Percentiles rank a stretch among this genome's conserved stretches.
These are phyloP conservation scores for Zelleria hepariella DNA, from an alignment of 2,888 invertebrate genomes.

Conservation along the genomic window DNA sequence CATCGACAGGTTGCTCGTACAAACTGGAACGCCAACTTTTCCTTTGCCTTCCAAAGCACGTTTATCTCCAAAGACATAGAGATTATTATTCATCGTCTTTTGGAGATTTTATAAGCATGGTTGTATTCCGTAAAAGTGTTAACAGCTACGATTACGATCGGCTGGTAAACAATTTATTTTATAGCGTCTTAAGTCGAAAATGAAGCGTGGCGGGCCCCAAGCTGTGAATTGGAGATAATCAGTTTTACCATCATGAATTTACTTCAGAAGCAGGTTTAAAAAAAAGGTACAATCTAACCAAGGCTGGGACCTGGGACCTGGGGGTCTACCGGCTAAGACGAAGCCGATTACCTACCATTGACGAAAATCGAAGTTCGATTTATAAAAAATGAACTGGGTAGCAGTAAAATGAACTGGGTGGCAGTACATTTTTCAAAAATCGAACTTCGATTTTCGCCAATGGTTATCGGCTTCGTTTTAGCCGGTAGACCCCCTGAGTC, in stretches of 20 bases:
- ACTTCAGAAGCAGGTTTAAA: background rate
- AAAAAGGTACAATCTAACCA: background rate
- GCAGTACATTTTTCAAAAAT: too few species aligned
- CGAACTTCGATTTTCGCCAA: too few species aligned
- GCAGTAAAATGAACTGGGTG: too few species aligned
- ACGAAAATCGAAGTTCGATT: too few species aligned
- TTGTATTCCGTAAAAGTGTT: background rate
- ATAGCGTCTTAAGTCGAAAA: background rate
- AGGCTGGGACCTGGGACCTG: background rate
- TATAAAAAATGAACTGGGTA: too few species aligned
- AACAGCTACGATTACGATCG: background rate
- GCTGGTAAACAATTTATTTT: background rate
- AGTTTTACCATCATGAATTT: background rate
- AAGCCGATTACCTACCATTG: too few species aligned
- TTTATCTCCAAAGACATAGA: background rate
- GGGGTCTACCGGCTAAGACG: too few species aligned
- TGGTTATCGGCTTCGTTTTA: too few species aligned
- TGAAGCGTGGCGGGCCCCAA: background rate
- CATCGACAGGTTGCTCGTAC: background rate
- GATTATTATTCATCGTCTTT: background rate
- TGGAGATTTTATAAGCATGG: background rate
- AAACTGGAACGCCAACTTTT: background rate
- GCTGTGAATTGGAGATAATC: background rate
- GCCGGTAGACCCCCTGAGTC: too few species aligned
- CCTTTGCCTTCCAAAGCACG: background rate